Base-by-base conservation (phyloP, 1,140 invertebrate species). In the Heterodera schachtii region DNA sequence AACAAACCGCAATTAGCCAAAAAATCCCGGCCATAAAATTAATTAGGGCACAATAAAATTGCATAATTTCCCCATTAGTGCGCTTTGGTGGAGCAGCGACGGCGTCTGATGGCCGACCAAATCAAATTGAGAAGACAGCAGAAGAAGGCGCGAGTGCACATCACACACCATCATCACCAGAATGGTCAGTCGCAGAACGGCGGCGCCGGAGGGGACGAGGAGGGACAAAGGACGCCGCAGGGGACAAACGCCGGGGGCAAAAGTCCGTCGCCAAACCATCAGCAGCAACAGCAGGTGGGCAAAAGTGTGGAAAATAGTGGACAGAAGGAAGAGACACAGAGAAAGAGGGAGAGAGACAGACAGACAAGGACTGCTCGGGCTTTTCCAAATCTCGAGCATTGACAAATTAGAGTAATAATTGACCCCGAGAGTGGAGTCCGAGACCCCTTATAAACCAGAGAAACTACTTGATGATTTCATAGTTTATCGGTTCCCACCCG, bases 91-190 rank as follows among this genome's bases (percentile, higher is more conserved):
- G 85, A 87, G 73, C 73, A 85, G 7, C 69, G 86, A 21, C 81
- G 85, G 41, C 49, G 49, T 13, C 52, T 86, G 43, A 86, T 86
- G 85, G 85, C 85, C 13, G 78, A 73, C 31, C 85, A 86, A 80
- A 86, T 86, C 46, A 87, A 87, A 31, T 44, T 86, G 57, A 76
- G 85, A 21, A 80, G 85, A 7, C 67, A 87, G 73, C 85, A 86
- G 69, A 83, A 87, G 47, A 85, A 87, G 57, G 85, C 84, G 13
- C 76, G 82, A 16, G 21, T n/a, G n/a, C n/a, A n/a, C n/a, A n/a
- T n/a, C 41, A 73, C 44, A 80, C 84, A 21, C 16, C 49, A 60
- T n/a, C 43, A 57, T 16, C n/a, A 47, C 84, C 13, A 57, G 49
- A n/a, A n/a, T 13, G 47, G 49, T 43, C 84, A 86, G 13, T 11